Conservation (phyloP, 1,140 invertebrate species). For the Oryzaephilus surinamensis region DNA sequence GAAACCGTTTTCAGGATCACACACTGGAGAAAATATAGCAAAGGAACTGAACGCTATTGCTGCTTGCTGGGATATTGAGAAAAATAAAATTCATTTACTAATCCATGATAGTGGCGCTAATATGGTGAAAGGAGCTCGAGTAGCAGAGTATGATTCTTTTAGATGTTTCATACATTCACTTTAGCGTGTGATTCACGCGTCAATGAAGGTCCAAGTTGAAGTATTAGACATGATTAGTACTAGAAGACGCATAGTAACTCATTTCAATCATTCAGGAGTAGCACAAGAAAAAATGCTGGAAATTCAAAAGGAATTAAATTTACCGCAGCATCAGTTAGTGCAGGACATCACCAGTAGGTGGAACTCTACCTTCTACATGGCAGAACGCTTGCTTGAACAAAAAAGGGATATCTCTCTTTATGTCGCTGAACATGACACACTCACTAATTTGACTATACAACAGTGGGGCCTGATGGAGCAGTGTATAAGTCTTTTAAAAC, state of each 20-base stretch:
- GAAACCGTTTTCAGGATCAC: constrained; percentile 2
- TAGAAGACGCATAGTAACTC: constrained; percentile 4
- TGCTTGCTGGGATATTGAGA: background rate
- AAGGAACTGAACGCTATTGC: constrained; percentile 3
- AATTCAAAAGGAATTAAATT: constrained; percentile 5
- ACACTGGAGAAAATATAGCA: constrained; percentile 7
- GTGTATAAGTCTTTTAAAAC: constrained; percentile 10
- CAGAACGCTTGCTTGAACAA: too few relatives aligned
- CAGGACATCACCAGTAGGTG: too few relatives aligned
- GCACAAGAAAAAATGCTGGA: constrained; percentile 4
- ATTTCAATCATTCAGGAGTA: constrained; percentile 7
- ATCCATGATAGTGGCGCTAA: constrained; percentile 5
- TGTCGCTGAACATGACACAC: too few relatives aligned
- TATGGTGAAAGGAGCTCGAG: constrained; percentile 2
- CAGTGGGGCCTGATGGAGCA: constrained; percentile 12
- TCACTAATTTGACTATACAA: constrained; percentile 2
- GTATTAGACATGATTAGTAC: constrained; percentile 2
- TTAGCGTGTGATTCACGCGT: background rate
- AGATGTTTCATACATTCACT: constrained; percentile 8
- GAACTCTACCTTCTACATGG: too few relatives aligned
- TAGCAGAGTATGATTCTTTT: constrained; percentile 7
- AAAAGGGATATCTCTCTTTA: too few relatives aligned
- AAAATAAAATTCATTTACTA: constrained; percentile 2
- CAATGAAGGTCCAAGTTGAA: constrained; percentile 1
- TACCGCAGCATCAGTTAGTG: too few relatives aligned